Evolutionary conservation across 1,140 invertebrate genomes (phyloP), one percentile per base, ranked within the genome.

Genomic region (Pseudomyrmex concolor): DNA sequence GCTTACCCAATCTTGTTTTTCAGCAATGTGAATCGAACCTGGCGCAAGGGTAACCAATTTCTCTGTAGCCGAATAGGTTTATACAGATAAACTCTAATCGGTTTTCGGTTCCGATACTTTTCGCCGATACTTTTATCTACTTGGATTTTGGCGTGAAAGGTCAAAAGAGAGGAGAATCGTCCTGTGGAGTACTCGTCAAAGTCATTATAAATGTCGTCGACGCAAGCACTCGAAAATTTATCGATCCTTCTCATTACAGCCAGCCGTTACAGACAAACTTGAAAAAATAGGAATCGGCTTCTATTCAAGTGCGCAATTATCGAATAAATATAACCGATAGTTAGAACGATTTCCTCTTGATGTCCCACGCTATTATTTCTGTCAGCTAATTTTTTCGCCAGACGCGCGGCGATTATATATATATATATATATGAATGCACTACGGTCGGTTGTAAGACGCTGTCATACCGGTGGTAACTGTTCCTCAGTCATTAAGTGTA

Each of bases 181-280:
- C 13, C 76, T 73, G 19, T 17, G 64, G 91, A 93, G 89, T 92
- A 89, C 89, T 88, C 92, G 91, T 92, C 92, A 88, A 93, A 89
- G 91, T 84, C 88, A 87, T 84, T 72, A 63, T 64, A 57, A 63
- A 66, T 80, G 83, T 87, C 91, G 90, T 92, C 91, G 91, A 92
- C 91, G 64, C 55, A 86, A 85, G 91, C 90, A 92, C 91, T 92
- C 91, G 70, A 80, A 48, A 76, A 59, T 76, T 57, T 51, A 88
- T 87, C 70, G 66, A 85, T 88, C 76, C 45, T 80, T 74, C 57
- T 55, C 60, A 34, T 13, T n/a, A 17, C 59, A 77, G 51, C 57
- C 19, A 64, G 45, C 17, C 63, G 12, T 54, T 34, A 34, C 34
- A n/a, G 45, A 45, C 50, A 15, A 74, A 83, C 55, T 76, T 55